Evolutionary conservation across 2,888 invertebrate genomes (phyloP).

Genomic region (Drosophila quasianomalipes): DNA sequence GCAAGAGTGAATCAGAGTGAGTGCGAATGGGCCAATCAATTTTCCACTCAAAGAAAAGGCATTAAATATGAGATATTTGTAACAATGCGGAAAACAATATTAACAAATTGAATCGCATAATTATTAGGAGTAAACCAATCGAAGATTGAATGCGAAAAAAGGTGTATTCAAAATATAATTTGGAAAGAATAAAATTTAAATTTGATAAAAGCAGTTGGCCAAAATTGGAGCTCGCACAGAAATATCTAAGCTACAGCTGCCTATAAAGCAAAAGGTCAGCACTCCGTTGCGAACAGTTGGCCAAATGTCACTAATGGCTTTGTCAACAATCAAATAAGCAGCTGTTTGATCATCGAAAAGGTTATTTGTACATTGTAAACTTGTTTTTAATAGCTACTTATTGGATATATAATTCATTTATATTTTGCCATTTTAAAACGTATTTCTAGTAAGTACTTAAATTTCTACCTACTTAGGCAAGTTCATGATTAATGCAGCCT

Average conservation of each 20-base stretch:
- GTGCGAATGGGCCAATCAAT: neutral
- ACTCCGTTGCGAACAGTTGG: neutral
- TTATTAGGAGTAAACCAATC: neutral
- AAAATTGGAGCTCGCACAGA: neutral
- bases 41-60: neutral
- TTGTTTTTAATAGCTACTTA: neutral
- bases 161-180: neutral
- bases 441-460: neutral
- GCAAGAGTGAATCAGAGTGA: neutral
- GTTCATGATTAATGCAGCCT: conserved; percentile 22
- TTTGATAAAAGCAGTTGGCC: neutral
- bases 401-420: neutral
- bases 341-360: neutral
- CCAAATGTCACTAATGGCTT: neutral
- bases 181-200: neutral
- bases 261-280: conserved; percentile 2
- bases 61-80: neutral
- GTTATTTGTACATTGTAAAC: neutral
- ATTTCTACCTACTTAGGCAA: conserved; percentile 14
- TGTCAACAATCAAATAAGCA: neutral
- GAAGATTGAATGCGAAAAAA: neutral
- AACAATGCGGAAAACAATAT: neutral
- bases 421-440: neutral
- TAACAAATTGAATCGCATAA: neutral
- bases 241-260: neutral